Evolutionary conservation across 2,888 invertebrate species (phyloP), one percentile per base, ranked within the genome.

Genomic region (Ditylenchus weischeri): DNA sequence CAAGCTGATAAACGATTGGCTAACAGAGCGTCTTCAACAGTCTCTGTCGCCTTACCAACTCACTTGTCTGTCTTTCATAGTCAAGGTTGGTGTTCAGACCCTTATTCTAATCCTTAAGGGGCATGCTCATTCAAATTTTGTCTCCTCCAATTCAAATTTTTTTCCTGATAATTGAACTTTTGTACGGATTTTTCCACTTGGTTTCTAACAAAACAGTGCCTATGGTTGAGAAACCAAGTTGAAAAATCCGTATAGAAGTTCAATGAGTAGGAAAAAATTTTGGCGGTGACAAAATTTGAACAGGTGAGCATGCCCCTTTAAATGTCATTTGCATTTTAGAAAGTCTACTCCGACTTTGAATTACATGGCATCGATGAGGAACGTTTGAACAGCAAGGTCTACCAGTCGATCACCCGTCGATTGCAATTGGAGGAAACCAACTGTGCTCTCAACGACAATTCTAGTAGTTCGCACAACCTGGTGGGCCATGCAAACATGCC

Each of bases 271-370:
- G n/a, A n/a, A n/a, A n/a, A n/a, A n/a, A n/a, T n/a, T n/a, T n/a
- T n/a, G n/a, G n/a, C n/a, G n/a, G n/a, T n/a, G n/a, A n/a, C n/a
- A n/a, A n/a, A n/a, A n/a, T n/a, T n/a, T n/a, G n/a, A n/a, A n/a
- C n/a, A n/a, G n/a, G n/a, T n/a, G n/a, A n/a, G n/a, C n/a, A n/a
- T n/a, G n/a, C n/a, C n/a, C n/a, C n/a, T 21, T 21, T 3, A 49
- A 72, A 72, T 1, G 10, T 64, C 13, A 13, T 48, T 68, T n/a
- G n/a, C 11, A 0, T 79, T 83, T 29, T 86, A 96, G 92, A 98
- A 98, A 90, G 89, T 95, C 85, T 95, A 94, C 87, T 92, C 93
- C 60, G 96, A 98, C 86, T 98, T 96, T 86, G 96, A 96, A 87
- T 88, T 98, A 70, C 96, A 98, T 87, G 96, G 96, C 75, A 94